A percentile compares a stretch with the other conserved stretches of the same genome.
Evolutionary conservation across 1,140 invertebrate genomes (phyloP).

Genomic region (Thalassaphorura encarpata): DNA sequence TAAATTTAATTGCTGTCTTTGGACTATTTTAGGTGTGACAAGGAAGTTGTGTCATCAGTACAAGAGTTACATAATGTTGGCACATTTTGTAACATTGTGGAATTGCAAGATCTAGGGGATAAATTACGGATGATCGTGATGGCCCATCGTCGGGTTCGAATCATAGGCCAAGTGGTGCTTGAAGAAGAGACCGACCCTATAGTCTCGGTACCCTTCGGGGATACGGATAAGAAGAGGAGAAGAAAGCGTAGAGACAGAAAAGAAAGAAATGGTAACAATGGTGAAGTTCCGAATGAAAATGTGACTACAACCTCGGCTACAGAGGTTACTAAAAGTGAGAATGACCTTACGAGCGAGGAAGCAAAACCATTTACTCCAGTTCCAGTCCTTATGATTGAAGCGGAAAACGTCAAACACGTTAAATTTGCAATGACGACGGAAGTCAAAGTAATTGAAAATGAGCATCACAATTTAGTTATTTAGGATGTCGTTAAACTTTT

Average conservation of each 20-base stretch:
- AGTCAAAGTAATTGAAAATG: constrained; percentile 60
- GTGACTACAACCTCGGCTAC: not conserved
- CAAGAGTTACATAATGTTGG: constrained; percentile 85
- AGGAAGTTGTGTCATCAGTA: constrained; percentile 74
- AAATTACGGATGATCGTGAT: constrained; percentile 84
- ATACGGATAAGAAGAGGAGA: constrained; percentile 20
- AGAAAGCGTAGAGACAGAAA: constrained; percentile 9
- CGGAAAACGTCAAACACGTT: constrained; percentile 85
- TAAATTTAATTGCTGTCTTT: constrained; percentile 8
- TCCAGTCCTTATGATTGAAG: constrained; percentile 81
- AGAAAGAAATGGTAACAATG: constrained; percentile 6
- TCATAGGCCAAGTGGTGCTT: constrained; percentile 63
- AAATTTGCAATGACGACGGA: constrained; percentile 86
- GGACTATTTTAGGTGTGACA: constrained; percentile 60
- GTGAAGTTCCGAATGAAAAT: not conserved
- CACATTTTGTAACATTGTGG: constrained; percentile 96
- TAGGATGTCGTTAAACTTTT: not conserved
- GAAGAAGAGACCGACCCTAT: constrained; percentile 37
- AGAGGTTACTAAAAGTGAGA: constrained; percentile 3
- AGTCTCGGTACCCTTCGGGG: not conserved
- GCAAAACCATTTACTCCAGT: constrained; percentile 32
- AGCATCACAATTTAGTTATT: not conserved
- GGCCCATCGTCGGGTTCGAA: constrained; percentile 79
- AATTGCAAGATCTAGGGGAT: constrained; percentile 91
- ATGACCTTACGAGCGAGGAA: constrained; percentile 24